Evolutionary conservation across 1,140 invertebrate genomes (phyloP).

Genomic region (Euura saliciscinereae): DNA sequence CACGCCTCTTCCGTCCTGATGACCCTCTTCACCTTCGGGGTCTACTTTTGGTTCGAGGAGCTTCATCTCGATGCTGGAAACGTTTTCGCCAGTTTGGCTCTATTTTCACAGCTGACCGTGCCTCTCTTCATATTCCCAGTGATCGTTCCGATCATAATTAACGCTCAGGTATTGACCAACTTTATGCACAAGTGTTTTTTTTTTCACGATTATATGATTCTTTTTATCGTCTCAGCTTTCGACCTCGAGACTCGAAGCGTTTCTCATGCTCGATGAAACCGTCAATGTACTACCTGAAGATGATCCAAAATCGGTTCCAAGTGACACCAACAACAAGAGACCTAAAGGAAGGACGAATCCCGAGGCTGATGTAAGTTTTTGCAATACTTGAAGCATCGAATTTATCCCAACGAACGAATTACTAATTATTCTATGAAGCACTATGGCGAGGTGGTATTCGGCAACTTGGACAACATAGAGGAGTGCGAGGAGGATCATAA

Average conservation of each 20-base stretch:
- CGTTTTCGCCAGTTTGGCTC: constrained; percentile 76
- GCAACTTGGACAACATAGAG: constrained; percentile 49
- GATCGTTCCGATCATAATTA: constrained; percentile 78
- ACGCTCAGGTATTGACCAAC: constrained; percentile 66
- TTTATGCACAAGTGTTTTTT: not conserved
- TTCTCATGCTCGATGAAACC: constrained; percentile 72
- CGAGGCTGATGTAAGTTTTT: constrained; percentile 28
- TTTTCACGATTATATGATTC: not conserved
- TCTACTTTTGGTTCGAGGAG: constrained; percentile 66
- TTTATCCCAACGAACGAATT: constrained; percentile 9
- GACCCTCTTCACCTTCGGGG: constrained; percentile 73
- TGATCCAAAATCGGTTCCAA: constrained; percentile 15
- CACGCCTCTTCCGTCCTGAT: constrained; percentile 75
- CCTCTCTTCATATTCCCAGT: constrained; percentile 81
- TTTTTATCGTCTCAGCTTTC: constrained; percentile 61
- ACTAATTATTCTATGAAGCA: constrained; percentile 16
- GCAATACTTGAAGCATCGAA: not conserved
- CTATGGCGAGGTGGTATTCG: constrained; percentile 49
- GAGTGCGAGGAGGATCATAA: constrained; percentile 52
- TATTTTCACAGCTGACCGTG: constrained; percentile 82
- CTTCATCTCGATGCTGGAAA: constrained; percentile 69
- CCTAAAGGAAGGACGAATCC: constrained; percentile 20
- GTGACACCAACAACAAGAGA: not conserved
- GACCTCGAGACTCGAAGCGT: constrained; percentile 70
- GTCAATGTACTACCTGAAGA: constrained; percentile 60